Percentiles rank a stretch among this genome's conserved stretches.
Evolutionary conservation across 2,113 vertebrate species (phyloP).

Genomic region (Mobula hypostoma): DNA sequence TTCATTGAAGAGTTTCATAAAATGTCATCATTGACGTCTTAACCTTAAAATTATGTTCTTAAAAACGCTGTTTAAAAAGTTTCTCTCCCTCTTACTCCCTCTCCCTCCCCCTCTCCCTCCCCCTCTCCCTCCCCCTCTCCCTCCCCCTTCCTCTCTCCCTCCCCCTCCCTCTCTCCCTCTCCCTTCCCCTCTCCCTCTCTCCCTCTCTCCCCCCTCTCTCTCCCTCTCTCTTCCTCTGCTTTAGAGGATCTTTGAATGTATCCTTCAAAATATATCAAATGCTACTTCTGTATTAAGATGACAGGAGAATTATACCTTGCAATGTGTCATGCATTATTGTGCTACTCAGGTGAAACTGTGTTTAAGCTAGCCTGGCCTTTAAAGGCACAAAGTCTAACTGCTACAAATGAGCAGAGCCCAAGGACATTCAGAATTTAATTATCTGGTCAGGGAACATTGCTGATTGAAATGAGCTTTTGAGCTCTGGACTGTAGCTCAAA

Average conservation of each 20-base stretch:
- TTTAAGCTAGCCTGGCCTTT: not conserved
- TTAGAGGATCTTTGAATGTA: too few species aligned
- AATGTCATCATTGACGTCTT: not conserved
- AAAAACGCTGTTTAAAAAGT: not conserved
- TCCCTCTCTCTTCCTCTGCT: not conserved
- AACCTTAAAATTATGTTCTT: conserved; percentile 2
- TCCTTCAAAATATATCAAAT: not conserved
- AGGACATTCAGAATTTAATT: not conserved
- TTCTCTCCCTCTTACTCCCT: too few species aligned
- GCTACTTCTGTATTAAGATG: not conserved
- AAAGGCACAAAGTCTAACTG: not conserved
- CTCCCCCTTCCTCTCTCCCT: too few species aligned
- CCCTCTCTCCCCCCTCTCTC: too few species aligned
- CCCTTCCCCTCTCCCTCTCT: too few species aligned
- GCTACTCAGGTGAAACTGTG: not conserved
- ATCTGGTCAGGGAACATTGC: not conserved
- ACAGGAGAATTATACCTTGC: not conserved
- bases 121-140: too few species aligned
- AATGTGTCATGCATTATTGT: not conserved
- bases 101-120: too few species aligned
- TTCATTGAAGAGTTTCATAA: not conserved
- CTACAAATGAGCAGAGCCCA: not conserved
- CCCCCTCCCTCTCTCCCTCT: too few species aligned
- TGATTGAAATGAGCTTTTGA: not conserved
- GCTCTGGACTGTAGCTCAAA: not conserved